Percentiles rank a stretch among this genome's conserved stretches.
Conservation (phyloP, 2,113 vertebrate species). For the Pangasianodon gigas region DNA sequence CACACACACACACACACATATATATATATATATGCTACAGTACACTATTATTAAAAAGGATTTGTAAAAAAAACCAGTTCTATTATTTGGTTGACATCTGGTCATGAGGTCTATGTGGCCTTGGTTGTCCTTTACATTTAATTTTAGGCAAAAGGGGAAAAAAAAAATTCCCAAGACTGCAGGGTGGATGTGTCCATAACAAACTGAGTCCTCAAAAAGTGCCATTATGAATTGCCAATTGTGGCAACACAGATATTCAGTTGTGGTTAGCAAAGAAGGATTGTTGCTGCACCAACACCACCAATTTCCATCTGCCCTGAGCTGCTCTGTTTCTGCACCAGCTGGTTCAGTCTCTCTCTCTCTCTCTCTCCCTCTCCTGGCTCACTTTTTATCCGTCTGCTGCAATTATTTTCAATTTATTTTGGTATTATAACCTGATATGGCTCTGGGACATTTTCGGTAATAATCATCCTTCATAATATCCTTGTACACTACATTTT, state of each 20-base stretch:
- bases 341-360: slow-evolving; percentile 10
- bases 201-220: not conserved
- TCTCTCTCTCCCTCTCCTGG: not conserved
- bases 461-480: not conserved
- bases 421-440: not conserved
- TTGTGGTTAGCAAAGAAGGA: not conserved
- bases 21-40: not conserved
- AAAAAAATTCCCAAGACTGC: not conserved
- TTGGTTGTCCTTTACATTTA: not conserved
- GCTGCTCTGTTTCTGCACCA: slow-evolving; percentile 13
- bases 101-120: not conserved
- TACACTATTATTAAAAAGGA: not conserved
- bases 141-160: not conserved
- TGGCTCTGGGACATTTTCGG: not conserved
- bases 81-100: not conserved
- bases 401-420: slow-evolving; percentile 5
- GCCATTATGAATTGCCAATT: slow-evolving; percentile 11
- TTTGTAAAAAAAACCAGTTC: not conserved
- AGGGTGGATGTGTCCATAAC: not conserved
- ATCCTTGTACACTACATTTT: not conserved
- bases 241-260: not conserved
- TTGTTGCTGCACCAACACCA: slow-evolving; percentile 6
- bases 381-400: slow-evolving; percentile 1
- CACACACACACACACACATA: too few species aligned
- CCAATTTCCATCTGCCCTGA: slow-evolving; percentile 18